Evolutionary conservation across 2,113 vertebrate species (phyloP).

Genomic region (Petromus typicus): DNA sequence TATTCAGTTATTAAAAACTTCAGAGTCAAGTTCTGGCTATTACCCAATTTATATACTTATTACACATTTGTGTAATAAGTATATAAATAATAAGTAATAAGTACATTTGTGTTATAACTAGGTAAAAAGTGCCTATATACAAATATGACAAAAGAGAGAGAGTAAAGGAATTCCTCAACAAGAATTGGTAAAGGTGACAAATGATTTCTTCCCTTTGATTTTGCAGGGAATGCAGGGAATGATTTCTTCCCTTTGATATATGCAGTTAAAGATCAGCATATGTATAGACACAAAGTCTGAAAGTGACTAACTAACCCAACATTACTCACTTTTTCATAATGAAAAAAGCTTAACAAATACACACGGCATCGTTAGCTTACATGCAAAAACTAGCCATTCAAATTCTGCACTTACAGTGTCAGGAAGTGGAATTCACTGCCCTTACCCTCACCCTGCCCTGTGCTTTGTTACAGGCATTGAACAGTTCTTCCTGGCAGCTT

Average conservation of each 20-base stretch:
- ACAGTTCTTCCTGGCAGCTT: conserved; percentile 4
- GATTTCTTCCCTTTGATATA: conserved; percentile 40
- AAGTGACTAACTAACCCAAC: background rate
- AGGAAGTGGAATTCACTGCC: background rate
- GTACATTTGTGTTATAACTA: background rate
- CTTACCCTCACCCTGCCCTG: background rate
- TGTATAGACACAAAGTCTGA: conserved; percentile 31
- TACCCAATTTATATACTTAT: conserved; percentile 41
- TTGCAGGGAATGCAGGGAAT: too few relatives aligned
- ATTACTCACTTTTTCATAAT: background rate
- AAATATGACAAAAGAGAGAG: background rate
- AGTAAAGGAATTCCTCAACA: background rate
- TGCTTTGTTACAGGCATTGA: background rate
- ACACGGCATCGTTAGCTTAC: background rate
- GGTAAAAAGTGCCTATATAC: conserved; percentile 7
- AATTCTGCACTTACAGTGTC: background rate
- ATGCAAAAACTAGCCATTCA: background rate
- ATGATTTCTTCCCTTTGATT: conserved; percentile 10
- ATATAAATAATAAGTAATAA: background rate
- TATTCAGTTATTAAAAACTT: conserved; percentile 49
- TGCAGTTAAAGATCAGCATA: background rate
- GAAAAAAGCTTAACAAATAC: background rate
- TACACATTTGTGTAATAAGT: too few relatives aligned
- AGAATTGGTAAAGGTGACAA: background rate
- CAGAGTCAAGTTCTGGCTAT: background rate